Percentiles rank a stretch among this genome's conserved stretches.
phyloP scores from a whole-genome alignment of 2,888 invertebrate genomes.

The Crepidodera aurea region DNA sequence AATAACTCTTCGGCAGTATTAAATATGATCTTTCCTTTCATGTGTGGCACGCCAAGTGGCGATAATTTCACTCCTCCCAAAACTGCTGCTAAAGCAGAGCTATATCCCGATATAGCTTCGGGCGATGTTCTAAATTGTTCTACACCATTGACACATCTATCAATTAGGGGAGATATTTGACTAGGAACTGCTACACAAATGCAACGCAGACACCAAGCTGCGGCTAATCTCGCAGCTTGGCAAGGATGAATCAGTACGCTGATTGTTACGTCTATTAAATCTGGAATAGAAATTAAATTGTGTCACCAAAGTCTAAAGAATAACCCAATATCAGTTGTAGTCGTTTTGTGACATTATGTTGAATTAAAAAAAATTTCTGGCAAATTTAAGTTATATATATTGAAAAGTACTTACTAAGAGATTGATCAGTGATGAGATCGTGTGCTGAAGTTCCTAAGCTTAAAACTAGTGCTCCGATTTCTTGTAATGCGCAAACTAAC shows the following conservation, averaged over 20 bases:
- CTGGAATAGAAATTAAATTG: constrained; percentile 56
- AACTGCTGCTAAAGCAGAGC: constrained; percentile 92
- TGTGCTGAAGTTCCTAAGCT: constrained; percentile 95
- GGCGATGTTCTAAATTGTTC: constrained; percentile 90
- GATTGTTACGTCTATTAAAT: constrained; percentile 78
- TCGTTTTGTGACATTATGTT: too few species aligned
- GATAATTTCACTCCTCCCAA: constrained; percentile 90
- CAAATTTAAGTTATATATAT: too few species aligned
- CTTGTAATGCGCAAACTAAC: constrained; percentile 91
- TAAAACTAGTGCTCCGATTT: constrained; percentile 88
- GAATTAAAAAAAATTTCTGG: too few species aligned
- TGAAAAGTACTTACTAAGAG: constrained; percentile 68
- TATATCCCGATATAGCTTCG: constrained; percentile 89
- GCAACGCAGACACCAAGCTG: constrained; percentile 93
- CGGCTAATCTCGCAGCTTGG: constrained; percentile 90
- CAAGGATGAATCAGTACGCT: constrained; percentile 93
- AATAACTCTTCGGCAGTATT: constrained; percentile 96
- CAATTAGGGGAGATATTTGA: constrained; percentile 91
- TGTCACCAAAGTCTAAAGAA: too few species aligned
- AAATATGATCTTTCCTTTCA: constrained; percentile 96
- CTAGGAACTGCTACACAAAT: constrained; percentile 94
- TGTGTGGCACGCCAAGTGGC: constrained; percentile 94
- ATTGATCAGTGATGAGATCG: constrained; percentile 87
- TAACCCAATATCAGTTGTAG: too few species aligned
- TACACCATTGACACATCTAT: constrained; percentile 86